phyloP scores from a whole-genome alignment of 2,888 invertebrate genomes.

The Stramonita haemastoma region DNA sequence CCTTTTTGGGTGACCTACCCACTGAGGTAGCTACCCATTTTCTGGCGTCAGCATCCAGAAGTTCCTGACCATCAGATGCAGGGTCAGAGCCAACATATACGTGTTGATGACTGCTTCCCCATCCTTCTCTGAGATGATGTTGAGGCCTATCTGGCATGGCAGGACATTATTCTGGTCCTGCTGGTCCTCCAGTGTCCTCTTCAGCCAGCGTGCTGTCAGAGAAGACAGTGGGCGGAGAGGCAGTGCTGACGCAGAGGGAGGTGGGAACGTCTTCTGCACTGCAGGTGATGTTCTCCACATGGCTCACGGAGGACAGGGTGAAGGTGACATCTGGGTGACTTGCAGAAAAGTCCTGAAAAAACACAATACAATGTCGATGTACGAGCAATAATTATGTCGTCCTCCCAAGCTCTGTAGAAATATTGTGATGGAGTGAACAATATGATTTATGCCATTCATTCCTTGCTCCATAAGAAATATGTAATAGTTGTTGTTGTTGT shows the following conservation, averaged over 20 bases:
- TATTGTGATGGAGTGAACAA: no score
- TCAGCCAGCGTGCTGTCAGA: not conserved
- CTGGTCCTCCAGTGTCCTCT: not conserved
- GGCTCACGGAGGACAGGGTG: constrained; percentile 25
- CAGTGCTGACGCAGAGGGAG: not conserved
- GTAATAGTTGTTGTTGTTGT: no score
- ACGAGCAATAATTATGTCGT: no score
- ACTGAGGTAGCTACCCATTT: not conserved
- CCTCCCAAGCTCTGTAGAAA: no score
- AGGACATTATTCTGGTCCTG: not conserved
- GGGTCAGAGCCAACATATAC: not conserved
- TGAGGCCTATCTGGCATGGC: no score
- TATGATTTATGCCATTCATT: no score
- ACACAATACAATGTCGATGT: not conserved
- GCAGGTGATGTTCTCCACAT: not conserved
- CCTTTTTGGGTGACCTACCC: no score
- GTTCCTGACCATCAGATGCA: not conserved
- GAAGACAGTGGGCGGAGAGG: not conserved
- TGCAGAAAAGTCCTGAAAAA: not conserved
- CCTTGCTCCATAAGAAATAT: no score
- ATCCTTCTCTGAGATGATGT: no score
- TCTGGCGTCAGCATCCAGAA: not conserved
- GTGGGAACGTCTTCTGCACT: not conserved
- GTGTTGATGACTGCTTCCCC: no score
- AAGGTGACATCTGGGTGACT: constrained; percentile 31